Percentiles rank a stretch among this genome's conserved stretches.
phyloP scores from a whole-genome alignment of 2,113 vertebrate species.

The Eudorcas thomsonii region DNA sequence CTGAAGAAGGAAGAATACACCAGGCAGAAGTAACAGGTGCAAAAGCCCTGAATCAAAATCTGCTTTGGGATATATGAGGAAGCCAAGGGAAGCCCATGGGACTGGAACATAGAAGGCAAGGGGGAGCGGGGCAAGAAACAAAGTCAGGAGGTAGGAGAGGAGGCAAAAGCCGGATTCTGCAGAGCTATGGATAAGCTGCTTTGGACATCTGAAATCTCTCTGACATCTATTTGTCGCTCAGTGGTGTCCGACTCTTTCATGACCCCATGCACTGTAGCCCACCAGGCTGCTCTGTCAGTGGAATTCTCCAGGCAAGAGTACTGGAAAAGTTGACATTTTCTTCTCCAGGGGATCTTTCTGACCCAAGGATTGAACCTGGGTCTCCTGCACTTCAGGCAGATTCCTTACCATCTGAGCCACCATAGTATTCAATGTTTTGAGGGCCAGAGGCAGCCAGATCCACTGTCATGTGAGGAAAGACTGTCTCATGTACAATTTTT shows the following conservation, averaged over 20 bases:
- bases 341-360: background rate
- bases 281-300: background rate
- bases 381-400: background rate
- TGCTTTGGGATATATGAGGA: background rate
- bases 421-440: background rate
- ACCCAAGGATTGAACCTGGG: background rate
- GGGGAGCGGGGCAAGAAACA: background rate
- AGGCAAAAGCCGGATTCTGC: background rate
- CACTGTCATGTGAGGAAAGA: background rate
- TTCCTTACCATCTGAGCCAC: background rate
- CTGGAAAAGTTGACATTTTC: background rate
- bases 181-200: background rate
- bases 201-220: background rate
- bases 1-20: background rate
- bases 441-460: background rate
- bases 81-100: background rate
- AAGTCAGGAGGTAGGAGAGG: background rate
- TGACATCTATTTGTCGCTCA: background rate
- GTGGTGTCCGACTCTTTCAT: background rate
- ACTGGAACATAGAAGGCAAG: background rate
- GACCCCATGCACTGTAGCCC: background rate
- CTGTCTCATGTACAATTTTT: background rate
- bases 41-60: background rate
- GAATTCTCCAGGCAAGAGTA: background rate
- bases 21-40: background rate